These are phyloP conservation scores for Latrodectus geometricus DNA, from an alignment of 1,140 invertebrate species.

Conservation along the genomic window DNA sequence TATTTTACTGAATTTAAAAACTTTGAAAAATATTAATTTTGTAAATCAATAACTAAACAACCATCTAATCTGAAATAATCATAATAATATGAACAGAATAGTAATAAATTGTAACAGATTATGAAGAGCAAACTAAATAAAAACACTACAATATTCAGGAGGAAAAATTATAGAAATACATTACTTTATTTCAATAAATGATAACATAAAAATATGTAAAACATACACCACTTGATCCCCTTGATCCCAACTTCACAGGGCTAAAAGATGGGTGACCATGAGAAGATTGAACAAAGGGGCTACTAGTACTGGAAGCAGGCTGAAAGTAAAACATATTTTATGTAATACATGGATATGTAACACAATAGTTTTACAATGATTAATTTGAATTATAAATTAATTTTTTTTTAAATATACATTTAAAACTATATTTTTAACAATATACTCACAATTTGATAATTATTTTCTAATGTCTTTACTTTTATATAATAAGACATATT, in stretches of 20 bases:
- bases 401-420: too few species aligned
- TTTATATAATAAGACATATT: too few species aligned
- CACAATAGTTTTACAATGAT: too few species aligned
- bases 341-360: too few species aligned
- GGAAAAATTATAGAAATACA: background rate
- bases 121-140: background rate
- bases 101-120: background rate
- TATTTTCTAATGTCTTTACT: too few species aligned
- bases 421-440: too few species aligned
- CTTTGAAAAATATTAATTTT: too few species aligned
- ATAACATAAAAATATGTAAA: background rate
- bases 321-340: background rate
- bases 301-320: constrained; percentile 66
- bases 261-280: constrained; percentile 94
- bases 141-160: background rate
- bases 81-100: background rate
- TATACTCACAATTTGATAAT: too few species aligned
- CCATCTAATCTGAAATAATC: background rate
- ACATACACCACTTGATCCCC: constrained; percentile 77
- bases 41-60: too few species aligned
- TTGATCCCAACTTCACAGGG: constrained; percentile 89
- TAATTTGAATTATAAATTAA: too few species aligned
- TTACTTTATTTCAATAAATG: background rate
- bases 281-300: constrained; percentile 86
- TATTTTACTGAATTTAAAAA: too few species aligned